Base-by-base conservation (phyloP, 2,888 invertebrate genomes). In the Ormyrus nitidulus region DNA sequence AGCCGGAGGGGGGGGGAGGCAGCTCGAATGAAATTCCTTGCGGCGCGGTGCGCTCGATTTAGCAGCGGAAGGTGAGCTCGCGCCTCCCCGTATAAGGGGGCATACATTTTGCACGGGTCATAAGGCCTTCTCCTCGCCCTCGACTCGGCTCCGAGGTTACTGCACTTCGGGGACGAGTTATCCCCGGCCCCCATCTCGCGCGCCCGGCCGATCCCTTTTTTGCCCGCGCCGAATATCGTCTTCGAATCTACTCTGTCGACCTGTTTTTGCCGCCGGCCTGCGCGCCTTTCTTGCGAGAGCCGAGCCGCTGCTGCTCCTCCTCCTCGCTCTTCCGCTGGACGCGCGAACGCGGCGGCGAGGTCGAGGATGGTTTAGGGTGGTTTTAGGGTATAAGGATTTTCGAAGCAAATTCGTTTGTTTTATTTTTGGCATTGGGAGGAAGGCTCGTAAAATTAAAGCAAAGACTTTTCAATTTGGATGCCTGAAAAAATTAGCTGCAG, bases 81-180 rank as follows among this genome's bases (percentile, higher is more conserved):
- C 64, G 78, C 69, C 81, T 80, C 79, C 79, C 82, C 81, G 82
- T 79, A 80, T 56, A 54, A 73, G 85, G 83, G 84, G 86, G 86
- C 85, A 87, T 88, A 85, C 88, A 89, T 89, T 88, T 89, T 89
- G 86, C 86, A 89, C 87, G 87, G 88, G 84, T 88, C 89, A 87
- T 88, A 87, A 88, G 88, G 85, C 84, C 85, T 85, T 84, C 85
- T 82, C 82, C 83, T 56, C 77, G 53, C 56, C 13, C 85, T 87
- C 84, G 34, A 34, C 84, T 86, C 82, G 85, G 34, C 34, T 34
- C 86, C 83, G 86, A 86, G 87, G 88, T 88, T 89, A 89, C 88
- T 88, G 88, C 88, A 89, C 89, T 88, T 88, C 83, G 79, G 89
- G 89, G 89, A 89, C 87, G 85, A 88, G 87, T 89, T 89, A 89